Conservation (phyloP, 30 jellyfish, hydroid and myxozoan genomes). For the Aurelia sp. region DNA sequence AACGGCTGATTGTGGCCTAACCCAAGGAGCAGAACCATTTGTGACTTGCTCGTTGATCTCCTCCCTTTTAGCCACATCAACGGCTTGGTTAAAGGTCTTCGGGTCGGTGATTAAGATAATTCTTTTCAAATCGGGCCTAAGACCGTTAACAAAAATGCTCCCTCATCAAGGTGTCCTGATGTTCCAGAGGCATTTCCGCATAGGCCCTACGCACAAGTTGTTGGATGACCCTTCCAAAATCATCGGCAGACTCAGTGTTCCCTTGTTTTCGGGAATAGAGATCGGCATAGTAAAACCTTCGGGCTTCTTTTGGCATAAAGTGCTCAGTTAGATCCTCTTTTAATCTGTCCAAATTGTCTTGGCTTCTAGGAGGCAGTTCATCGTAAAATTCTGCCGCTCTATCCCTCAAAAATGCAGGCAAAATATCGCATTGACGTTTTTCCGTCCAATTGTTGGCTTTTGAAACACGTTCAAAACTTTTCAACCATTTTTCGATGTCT, state of each 20-base stretch:
- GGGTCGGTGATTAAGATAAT: constrained; percentile 8
- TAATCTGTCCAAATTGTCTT: no score
- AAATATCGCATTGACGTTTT: no score
- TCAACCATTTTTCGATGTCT: no score
- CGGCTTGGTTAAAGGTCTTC: neutral
- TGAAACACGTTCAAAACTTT: no score
- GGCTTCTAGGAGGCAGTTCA: no score
- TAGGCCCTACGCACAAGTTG: constrained; percentile 36
- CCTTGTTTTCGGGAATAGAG: constrained; percentile 21
- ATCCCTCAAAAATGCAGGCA: no score
- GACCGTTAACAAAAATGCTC: constrained; percentile 41
- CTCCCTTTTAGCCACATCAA: no score
- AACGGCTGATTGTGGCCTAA: no score
- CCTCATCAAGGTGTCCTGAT: constrained; percentile 46
- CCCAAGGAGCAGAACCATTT: neutral
- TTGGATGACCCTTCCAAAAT: constrained; percentile 30
- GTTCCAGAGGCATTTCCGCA: constrained; percentile 30
- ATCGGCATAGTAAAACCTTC: constrained; percentile 24
- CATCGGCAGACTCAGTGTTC: constrained; percentile 15
- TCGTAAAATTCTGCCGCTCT: no score
- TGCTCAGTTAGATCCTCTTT: no score
- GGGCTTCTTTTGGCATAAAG: no score
- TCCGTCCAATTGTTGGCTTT: no score
- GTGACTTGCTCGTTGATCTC: neutral
- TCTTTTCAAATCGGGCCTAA: constrained; percentile 16